phyloP scores from a whole-genome alignment of 2,888 invertebrate species.

The Catocala fraxini region DNA sequence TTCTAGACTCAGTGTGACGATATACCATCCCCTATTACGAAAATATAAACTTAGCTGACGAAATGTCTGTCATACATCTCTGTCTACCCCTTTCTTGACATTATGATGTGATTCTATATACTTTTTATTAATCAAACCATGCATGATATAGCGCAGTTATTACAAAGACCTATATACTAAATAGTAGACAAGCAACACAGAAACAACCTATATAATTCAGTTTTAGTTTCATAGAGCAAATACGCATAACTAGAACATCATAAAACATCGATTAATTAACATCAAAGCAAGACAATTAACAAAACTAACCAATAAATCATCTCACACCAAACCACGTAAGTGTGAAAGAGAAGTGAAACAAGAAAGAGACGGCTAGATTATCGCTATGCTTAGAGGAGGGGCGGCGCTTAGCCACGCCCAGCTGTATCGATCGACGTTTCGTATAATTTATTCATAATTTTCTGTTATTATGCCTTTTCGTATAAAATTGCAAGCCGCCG shows the following conservation, averaged over 20 bases:
- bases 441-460: slow-evolving; percentile 82
- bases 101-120: no score
- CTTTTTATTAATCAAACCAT: no score
- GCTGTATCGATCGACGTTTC: slow-evolving; percentile 68
- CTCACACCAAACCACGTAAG: slow-evolving; percentile 17
- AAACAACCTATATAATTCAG: no score
- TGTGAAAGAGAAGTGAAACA: slow-evolving; percentile 37
- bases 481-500: slow-evolving; percentile 39
- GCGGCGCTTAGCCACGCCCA: slow-evolving; percentile 68
- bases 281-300: slow-evolving; percentile 28
- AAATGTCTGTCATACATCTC: no score
- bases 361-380: slow-evolving; percentile 56
- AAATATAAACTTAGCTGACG: no score
- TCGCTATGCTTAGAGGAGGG: slow-evolving; percentile 47
- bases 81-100: no score
- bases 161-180: no score
- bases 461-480: slow-evolving; percentile 64
- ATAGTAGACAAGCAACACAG: no score
- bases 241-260: slow-evolving; percentile 8
- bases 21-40: no score
- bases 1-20: no score
- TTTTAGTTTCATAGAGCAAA: neutral
- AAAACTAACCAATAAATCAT: slow-evolving; percentile 27
- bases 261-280: slow-evolving; percentile 19
- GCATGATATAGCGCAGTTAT: no score